Conservation (phyloP, 1,140 invertebrate species). For the Helicoverpa armigera region DNA sequence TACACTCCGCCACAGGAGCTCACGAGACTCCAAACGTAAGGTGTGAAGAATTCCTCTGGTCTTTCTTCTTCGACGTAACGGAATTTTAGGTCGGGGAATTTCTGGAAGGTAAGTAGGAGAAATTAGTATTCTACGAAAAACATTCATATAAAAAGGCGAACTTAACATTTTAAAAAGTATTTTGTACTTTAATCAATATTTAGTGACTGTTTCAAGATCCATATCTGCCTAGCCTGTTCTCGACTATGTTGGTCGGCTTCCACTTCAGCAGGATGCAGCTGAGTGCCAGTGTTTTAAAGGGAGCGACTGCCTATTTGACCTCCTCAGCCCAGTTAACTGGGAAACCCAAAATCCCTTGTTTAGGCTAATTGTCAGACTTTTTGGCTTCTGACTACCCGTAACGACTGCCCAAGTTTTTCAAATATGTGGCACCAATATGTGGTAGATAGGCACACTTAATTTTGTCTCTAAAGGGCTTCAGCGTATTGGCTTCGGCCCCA, state of each 20-base stretch:
- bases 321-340: neutral
- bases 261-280: neutral
- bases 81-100: conserved; percentile 99
- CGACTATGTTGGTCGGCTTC: no score
- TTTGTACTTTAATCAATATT: no score
- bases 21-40: conserved; percentile 98
- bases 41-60: conserved; percentile 99
- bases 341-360: neutral
- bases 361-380: neutral
- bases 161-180: no score
- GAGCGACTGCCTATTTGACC: conserved; percentile 1
- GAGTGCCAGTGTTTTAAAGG: neutral
- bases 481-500: no score
- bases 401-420: no score
- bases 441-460: no score
- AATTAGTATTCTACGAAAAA: no score
- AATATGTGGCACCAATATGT: no score
- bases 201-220: no score
- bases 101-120: conserved; percentile 87
- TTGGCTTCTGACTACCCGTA: neutral
- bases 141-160: no score
- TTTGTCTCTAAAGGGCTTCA: no score
- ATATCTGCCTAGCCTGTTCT: neutral
- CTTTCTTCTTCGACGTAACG: conserved; percentile 99
- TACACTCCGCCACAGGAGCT: conserved; percentile 93